Percentiles rank a stretch among this genome's conserved stretches.
phyloP scores from a whole-genome alignment of 2,888 invertebrate genomes.

The Phaonia tiefii region DNA sequence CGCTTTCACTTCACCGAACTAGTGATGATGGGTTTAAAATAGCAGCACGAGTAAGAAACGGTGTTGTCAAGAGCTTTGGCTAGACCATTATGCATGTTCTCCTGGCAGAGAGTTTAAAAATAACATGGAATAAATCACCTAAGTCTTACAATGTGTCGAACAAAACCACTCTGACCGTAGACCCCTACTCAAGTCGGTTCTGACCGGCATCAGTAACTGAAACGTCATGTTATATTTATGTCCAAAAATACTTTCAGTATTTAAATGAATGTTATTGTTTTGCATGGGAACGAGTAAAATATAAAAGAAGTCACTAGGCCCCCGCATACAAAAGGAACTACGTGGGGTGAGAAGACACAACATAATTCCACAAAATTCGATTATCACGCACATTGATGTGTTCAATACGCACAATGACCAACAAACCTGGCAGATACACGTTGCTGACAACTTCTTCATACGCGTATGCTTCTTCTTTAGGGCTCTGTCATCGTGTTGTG shows the following conservation, averaged over 20 bases:
- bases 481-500: background rate
- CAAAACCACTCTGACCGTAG: too few relatives aligned
- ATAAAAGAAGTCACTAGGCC: background rate
- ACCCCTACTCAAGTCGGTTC: too few relatives aligned
- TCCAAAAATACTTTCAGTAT: background rate
- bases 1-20: too few relatives aligned
- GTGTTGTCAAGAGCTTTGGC: too few relatives aligned
- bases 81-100: too few relatives aligned
- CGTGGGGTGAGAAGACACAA: background rate
- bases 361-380: slow-evolving; percentile 17
- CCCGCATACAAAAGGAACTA: background rate
- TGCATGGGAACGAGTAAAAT: background rate
- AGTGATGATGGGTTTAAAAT: too few relatives aligned
- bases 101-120: too few relatives aligned
- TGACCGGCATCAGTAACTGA: too few relatives aligned
- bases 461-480: too few relatives aligned
- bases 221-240: slow-evolving; percentile 2
- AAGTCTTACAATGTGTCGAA: too few relatives aligned
- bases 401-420: background rate
- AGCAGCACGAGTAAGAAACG: too few relatives aligned
- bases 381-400: slow-evolving; percentile 25
- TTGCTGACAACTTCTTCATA: slow-evolving; percentile 6
- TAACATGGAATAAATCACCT: too few relatives aligned
- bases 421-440: background rate
- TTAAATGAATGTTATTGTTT: slow-evolving; percentile 13